A percentile compares a stretch with the other conserved stretches of the same genome.
These are phyloP conservation scores for Antechinus flavipes DNA, from an alignment of 2,113 vertebrate genomes.

Conservation along the genomic window DNA sequence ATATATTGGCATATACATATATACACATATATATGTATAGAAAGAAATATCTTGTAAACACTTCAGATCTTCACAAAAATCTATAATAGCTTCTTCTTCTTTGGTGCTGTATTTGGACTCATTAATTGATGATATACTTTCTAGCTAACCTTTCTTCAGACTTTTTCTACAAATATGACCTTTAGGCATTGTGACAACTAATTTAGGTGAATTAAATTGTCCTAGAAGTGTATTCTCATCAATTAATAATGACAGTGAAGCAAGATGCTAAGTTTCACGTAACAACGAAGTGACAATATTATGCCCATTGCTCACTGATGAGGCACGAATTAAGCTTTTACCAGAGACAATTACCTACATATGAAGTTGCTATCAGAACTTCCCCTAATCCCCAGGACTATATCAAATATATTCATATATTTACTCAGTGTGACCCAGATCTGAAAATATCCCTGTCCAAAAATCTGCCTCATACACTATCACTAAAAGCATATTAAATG, in stretches of 20 bases:
- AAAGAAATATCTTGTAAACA: not conserved
- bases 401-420: constrained; percentile 63
- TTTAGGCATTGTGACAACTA: constrained; percentile 8
- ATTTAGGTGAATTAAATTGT: constrained; percentile 44
- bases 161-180: constrained; percentile 31
- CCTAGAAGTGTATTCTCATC: not conserved
- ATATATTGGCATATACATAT: not conserved
- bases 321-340: constrained; percentile 17
- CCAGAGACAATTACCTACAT: constrained; percentile 14
- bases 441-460: constrained; percentile 60
- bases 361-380: constrained; percentile 17
- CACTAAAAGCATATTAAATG: constrained; percentile 56
- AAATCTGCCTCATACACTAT: constrained; percentile 48
- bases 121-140: constrained; percentile 19
- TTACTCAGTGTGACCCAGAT: constrained; percentile 25
- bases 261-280: not conserved
- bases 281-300: constrained; percentile 29
- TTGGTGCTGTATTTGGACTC: not conserved
- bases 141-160: not conserved
- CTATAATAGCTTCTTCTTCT: not conserved
- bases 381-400: not conserved
- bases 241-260: constrained; percentile 21
- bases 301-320: not conserved
- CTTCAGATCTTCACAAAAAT: not conserved
- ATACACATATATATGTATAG: too few relatives aligned